These are phyloP conservation scores for Pelvicachromis taeniatus DNA, from an alignment of 2,113 vertebrate genomes.

Conservation along the genomic window DNA sequence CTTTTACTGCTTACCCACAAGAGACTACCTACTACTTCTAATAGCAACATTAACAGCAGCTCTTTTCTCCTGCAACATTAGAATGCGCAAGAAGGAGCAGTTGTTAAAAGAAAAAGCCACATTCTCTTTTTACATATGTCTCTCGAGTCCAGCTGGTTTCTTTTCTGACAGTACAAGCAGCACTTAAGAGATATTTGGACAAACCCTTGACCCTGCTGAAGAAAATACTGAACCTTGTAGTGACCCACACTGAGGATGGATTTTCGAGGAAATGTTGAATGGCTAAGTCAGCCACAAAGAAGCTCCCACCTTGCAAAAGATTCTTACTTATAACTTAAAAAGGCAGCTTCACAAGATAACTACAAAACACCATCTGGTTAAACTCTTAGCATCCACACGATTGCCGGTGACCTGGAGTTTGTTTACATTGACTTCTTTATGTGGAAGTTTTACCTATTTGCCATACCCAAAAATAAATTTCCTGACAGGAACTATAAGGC, in stretches of 20 bases:
- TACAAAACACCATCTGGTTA: neutral
- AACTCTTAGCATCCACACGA: neutral
- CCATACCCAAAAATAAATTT: neutral
- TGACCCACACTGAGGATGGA: neutral
- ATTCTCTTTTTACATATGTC: neutral
- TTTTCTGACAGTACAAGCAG: neutral
- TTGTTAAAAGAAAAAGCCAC: neutral
- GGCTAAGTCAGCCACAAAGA: neutral
- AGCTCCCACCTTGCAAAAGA: neutral
- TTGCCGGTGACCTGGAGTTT: neutral
- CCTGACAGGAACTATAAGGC: neutral
- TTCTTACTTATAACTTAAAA: neutral
- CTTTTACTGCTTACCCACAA: slow-evolving; percentile 7
- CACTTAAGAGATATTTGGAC: neutral
- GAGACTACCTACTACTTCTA: neutral
- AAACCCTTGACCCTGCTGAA: neutral
- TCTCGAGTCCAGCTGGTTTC: neutral
- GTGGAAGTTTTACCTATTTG: neutral
- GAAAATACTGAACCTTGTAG: neutral
- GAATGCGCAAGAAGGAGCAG: neutral
- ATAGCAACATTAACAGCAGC: neutral
- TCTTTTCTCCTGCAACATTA: neutral
- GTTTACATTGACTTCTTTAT: neutral
- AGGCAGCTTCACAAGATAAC: neutral
- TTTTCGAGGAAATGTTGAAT: neutral